phyloP scores from a whole-genome alignment of 2,797 vertebrate genomes.

The Ceyx erithaca region DNA sequence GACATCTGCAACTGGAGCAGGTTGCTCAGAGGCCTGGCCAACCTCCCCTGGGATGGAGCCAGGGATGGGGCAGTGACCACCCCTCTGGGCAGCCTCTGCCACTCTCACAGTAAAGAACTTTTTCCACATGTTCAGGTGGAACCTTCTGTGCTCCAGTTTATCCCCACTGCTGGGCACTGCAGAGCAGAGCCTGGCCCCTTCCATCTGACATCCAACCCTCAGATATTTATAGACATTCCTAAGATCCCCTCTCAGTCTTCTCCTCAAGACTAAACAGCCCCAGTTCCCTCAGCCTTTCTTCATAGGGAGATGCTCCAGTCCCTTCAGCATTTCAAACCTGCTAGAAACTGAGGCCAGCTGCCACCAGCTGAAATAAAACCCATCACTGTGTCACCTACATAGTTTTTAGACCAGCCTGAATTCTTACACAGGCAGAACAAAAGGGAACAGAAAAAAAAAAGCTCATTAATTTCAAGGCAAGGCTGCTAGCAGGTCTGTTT shows the following conservation, averaged over 20 bases:
- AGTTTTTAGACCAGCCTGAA: neutral
- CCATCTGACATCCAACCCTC: too few species aligned
- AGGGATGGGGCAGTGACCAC: neutral
- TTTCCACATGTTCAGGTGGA: too few species aligned
- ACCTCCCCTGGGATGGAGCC: neutral
- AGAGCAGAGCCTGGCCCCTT: too few species aligned
- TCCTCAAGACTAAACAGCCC: too few species aligned
- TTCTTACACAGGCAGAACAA: neutral
- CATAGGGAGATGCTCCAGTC: too few species aligned
- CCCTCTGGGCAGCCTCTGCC: neutral
- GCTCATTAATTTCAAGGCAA: neutral
- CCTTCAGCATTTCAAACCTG: neutral
- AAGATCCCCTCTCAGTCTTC: too few species aligned
- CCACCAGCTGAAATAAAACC: neutral
- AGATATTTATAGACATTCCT: too few species aligned
- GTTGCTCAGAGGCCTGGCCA: neutral
- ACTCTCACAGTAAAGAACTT: neutral
- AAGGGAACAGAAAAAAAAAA: constrained; percentile 18
- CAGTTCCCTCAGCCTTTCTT: too few species aligned
- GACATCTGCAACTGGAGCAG: neutral
- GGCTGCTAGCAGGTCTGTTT: neutral
- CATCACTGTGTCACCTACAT: neutral
- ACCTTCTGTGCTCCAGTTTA: too few species aligned
- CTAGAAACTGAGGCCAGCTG: neutral
- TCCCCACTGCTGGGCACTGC: too few species aligned